Evolutionary conservation across 2,797 vertebrate species (phyloP).

Genomic region (Scyliorhinus canicula): DNA sequence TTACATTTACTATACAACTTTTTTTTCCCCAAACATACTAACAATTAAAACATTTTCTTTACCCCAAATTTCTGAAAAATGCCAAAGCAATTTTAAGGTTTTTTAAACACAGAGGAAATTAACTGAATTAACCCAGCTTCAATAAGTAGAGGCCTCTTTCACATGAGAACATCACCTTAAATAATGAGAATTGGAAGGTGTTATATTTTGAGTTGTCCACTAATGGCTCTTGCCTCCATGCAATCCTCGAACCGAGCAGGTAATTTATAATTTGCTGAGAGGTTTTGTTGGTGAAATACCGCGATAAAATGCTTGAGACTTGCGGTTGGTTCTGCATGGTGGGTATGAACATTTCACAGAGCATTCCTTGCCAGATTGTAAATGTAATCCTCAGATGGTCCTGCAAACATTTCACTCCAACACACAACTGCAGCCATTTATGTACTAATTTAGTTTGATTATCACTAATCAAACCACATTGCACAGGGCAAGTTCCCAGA

Average conservation of each 20-base stretch:
- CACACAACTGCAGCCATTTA: background rate
- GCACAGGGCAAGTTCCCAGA: background rate
- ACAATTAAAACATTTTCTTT: constrained; percentile 36
- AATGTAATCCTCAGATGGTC: background rate
- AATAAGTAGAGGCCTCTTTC: constrained; percentile 3
- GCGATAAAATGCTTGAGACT: background rate
- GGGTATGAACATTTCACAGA: background rate
- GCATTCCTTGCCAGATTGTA: background rate
- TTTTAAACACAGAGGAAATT: background rate
- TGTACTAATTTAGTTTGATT: background rate
- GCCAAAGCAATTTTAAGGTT: constrained; percentile 12
- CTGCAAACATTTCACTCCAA: background rate
- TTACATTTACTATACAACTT: constrained; percentile 33
- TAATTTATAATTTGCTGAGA: background rate
- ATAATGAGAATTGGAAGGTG: background rate
- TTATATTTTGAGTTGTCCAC: background rate
- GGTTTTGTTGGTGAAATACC: background rate
- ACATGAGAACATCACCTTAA: constrained; percentile 19
- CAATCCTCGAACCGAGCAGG: background rate
- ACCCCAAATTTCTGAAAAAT: constrained; percentile 31
- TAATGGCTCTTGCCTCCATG: background rate
- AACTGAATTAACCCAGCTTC: constrained; percentile 15
- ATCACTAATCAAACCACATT: background rate
- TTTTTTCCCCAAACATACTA: constrained; percentile 20
- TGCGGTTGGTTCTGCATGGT: background rate